Percentiles rank a stretch among this genome's conserved stretches.
phyloP scores from a whole-genome alignment of 30 jellyfish, hydroid and myxozoan species.

The Aurelia aurita complex sp. Pacific region DNA sequence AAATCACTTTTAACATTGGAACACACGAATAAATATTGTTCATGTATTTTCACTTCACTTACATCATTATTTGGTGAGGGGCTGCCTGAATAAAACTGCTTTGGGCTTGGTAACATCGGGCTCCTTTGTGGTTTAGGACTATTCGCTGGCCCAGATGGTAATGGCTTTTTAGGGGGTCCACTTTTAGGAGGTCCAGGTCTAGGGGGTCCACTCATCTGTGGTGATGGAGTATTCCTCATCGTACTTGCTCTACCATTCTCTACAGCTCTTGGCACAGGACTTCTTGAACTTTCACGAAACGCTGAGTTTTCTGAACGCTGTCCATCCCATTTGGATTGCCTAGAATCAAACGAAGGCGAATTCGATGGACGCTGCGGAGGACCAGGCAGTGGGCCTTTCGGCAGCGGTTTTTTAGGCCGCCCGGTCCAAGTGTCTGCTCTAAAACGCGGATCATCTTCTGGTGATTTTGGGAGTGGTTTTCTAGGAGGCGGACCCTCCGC shows the following conservation, averaged over 20 bases:
- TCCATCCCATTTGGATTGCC: conserved; percentile 37
- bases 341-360: conserved; percentile 12
- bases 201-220: conserved; percentile 34
- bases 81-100: no score
- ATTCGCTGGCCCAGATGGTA: no score
- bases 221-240: conserved; percentile 18
- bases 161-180: background rate
- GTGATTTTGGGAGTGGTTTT: conserved; percentile 50
- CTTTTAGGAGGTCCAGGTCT: conserved; percentile 1
- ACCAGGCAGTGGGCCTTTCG: conserved; percentile 31
- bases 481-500: conserved; percentile 35
- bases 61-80: no score
- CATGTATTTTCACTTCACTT: no score
- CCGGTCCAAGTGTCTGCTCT: conserved; percentile 64
- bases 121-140: no score
- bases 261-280: background rate
- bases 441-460: conserved; percentile 2
- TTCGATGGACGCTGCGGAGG: conserved; percentile 49
- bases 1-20: no score
- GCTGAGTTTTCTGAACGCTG: conserved; percentile 53
- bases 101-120: no score
- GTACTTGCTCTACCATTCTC: background rate
- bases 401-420: conserved; percentile 56
- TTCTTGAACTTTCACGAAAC: conserved; percentile 9
- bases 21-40: no score